A percentile compares a stretch with the other conserved stretches of the same genome.
Evolutionary conservation across 1,140 invertebrate species (phyloP).

Genomic region (Pseudomyrmex dendroicus): DNA sequence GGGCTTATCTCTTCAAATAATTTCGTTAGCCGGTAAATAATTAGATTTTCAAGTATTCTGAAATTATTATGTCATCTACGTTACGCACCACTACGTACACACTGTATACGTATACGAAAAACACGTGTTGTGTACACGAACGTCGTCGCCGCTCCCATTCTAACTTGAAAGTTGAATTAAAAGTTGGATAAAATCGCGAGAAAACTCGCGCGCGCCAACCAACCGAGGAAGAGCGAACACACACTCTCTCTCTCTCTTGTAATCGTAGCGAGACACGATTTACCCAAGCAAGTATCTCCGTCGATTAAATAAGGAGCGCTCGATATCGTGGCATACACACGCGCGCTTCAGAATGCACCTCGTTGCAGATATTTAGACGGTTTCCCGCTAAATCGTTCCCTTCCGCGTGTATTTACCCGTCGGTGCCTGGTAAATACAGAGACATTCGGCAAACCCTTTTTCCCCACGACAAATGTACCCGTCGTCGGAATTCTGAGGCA

Average conservation of each 20-base stretch:
- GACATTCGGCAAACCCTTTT: slow-evolving; percentile 59
- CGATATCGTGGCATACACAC: slow-evolving; percentile 49
- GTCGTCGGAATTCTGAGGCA: slow-evolving; percentile 55
- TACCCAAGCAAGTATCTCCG: slow-evolving; percentile 54
- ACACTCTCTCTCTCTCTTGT: neutral
- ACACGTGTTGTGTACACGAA: neutral
- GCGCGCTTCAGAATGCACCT: slow-evolving; percentile 46
- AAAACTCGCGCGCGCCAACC: neutral
- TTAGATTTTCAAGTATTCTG: neutral
- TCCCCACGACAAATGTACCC: slow-evolving; percentile 54
- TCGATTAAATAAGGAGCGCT: slow-evolving; percentile 56
- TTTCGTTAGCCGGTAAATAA: slow-evolving; percentile 3
- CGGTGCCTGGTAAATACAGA: slow-evolving; percentile 53
- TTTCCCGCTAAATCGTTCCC: slow-evolving; percentile 50
- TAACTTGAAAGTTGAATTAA: slow-evolving; percentile 43
- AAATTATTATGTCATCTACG: slow-evolving; percentile 3
- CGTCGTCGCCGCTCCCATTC: neutral
- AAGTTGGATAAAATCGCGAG: slow-evolving; percentile 45
- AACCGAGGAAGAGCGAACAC: neutral
- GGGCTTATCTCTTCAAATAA: neutral
- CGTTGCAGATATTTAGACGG: slow-evolving; percentile 60
- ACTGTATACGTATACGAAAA: neutral
- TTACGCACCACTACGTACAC: too few species aligned
- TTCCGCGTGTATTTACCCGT: slow-evolving; percentile 52
- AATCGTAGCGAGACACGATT: slow-evolving; percentile 44